phyloP scores from a whole-genome alignment of 64 coral and sea anemone genomes.

The Porites australiensis region DNA sequence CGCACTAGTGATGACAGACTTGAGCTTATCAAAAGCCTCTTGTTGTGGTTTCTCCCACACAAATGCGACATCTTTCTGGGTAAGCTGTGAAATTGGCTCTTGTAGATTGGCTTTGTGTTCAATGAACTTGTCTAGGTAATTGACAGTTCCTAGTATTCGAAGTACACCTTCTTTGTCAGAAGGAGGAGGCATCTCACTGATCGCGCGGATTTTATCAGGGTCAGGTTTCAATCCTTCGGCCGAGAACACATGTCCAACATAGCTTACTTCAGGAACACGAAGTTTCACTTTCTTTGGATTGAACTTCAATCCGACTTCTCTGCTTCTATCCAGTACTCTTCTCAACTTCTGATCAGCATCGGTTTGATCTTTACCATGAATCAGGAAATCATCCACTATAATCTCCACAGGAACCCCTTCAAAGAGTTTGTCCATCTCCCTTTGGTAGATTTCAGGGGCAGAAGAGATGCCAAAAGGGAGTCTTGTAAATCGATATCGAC shows the following conservation, averaged over 20 bases:
- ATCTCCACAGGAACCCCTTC: too few species aligned
- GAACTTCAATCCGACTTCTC: too few species aligned
- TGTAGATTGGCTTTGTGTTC: conserved; percentile 16
- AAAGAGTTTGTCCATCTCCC: too few species aligned
- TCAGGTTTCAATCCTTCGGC: not conserved
- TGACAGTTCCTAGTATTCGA: not conserved
- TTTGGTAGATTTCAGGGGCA: too few species aligned
- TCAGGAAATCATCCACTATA: too few species aligned
- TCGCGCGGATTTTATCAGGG: not conserved
- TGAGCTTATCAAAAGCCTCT: conserved; percentile 7
- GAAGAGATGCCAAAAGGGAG: not conserved
- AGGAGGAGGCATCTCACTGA: not conserved
- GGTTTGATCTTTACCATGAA: too few species aligned
- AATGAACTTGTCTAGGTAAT: conserved; percentile 3
- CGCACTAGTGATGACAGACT: conserved; percentile 29
- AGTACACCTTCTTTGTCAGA: not conserved
- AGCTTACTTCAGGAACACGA: not conserved
- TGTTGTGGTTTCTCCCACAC: not conserved
- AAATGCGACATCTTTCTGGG: not conserved
- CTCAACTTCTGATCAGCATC: too few species aligned
- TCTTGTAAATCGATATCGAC: not conserved
- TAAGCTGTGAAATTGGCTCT: conserved; percentile 11
- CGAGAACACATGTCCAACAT: not conserved
- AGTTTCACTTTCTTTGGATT: not conserved
- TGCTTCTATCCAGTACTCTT: too few species aligned